Evolutionary conservation across 2,113 vertebrate species (phyloP).

Genomic region (Varanus komodoensis): DNA sequence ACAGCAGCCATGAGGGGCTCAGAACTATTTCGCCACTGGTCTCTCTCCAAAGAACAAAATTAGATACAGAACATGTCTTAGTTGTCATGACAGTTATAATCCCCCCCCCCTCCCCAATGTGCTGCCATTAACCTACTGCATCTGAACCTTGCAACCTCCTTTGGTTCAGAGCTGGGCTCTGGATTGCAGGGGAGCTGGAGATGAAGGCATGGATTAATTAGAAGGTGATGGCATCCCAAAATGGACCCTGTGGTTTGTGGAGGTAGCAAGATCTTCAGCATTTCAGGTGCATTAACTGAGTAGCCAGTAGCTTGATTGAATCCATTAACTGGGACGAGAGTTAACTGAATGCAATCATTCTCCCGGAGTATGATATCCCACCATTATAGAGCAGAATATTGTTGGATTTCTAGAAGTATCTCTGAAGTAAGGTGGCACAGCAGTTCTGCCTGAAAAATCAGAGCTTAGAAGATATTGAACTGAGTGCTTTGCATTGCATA

Average conservation of each 20-base stretch:
- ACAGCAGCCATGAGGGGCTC: slow-evolving; percentile 28
- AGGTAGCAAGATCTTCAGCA: slow-evolving; percentile 53
- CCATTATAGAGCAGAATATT: slow-evolving; percentile 71
- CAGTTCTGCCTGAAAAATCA: slow-evolving; percentile 65
- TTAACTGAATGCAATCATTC: slow-evolving; percentile 68
- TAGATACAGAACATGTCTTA: slow-evolving; percentile 22
- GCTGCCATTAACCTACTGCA: not conserved
- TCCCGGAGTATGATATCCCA: slow-evolving; percentile 59
- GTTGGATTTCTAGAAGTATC: slow-evolving; percentile 76
- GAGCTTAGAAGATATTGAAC: slow-evolving; percentile 74
- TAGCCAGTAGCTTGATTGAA: slow-evolving; percentile 44
- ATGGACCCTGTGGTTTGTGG: slow-evolving; percentile 42
- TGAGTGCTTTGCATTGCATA: slow-evolving; percentile 58
- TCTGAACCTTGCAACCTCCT: not conserved
- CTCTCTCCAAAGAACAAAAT: slow-evolving; percentile 24
- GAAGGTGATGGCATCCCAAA: slow-evolving; percentile 32
- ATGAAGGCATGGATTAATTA: slow-evolving; percentile 21
- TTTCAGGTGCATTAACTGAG: slow-evolving; percentile 41
- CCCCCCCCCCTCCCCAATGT: not conserved
- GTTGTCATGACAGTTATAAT: slow-evolving; percentile 29
- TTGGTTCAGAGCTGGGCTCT: not conserved
- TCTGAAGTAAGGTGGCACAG: slow-evolving; percentile 60
- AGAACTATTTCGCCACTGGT: slow-evolving; percentile 27
- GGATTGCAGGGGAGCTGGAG: not conserved
- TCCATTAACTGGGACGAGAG: slow-evolving; percentile 54